Base-by-base conservation (phyloP, 2,113 vertebrate species). In the Pygathrix nemaeus region DNA sequence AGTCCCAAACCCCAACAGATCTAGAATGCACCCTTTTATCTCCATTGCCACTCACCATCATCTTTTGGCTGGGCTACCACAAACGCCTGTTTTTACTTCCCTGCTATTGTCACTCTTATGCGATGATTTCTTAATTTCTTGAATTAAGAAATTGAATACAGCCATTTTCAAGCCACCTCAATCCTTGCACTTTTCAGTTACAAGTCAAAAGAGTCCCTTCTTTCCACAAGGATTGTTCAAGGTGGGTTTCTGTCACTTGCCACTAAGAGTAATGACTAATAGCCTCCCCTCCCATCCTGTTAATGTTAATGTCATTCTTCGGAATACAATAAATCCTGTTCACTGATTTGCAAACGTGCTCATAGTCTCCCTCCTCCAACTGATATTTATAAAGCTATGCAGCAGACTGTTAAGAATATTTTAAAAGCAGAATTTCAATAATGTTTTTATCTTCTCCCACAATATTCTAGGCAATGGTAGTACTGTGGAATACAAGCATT, bases 391-490 rank as follows among this genome's bases (percentile, higher is more conserved):
- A 45, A 92, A 95, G 59, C 55, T 66, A 50, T 55, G 52, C 43
- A 79, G 81, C 27, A 86, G 52, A 70, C 86, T 40, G 38, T 13
- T 61, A 85, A 82, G 17, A 72, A 16, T 55, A 90, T 94, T 90
- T 94, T 76, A 48, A 90, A 95, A 89, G 30, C 35, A 55, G 52
- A 87, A 94, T 82, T 40, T 93, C 57, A 78, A 32, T 48, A n/a
- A 48, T 32, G 6, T 55, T 94, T 85, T 95, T 70, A 68, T 48
- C 48, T 35, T 84, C 23, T 83, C 68, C 68, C 25, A 78, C 20
- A 85, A 17, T 35, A 88, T 57, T 68, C 52, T 38, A 21, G 73
- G 32, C 27, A 92, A 66, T 45, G 10, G 43, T 43, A 84, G 50
- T 23, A 72, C 0, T 86, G 43, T 81, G 73, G 50, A 66, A 64